Base-by-base conservation (phyloP, 2,888 invertebrate species). In the Ganaspis brasiliensis region DNA sequence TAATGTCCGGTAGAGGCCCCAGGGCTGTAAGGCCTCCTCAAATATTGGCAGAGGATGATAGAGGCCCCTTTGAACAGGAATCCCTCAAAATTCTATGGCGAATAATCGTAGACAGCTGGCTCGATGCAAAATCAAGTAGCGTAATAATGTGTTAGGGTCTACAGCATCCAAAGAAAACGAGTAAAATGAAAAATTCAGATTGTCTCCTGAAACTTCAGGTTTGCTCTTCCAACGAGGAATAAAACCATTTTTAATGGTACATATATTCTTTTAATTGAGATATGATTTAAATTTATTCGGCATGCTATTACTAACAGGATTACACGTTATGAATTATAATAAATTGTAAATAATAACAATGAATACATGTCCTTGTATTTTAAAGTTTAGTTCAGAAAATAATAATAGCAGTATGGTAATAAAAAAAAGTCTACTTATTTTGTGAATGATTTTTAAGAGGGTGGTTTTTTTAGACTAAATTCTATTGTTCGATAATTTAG, bases 111-210 rank as follows among this genome's bases (percentile, higher is more conserved):
- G 89, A 89, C 90, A 90, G 90, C 90, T 87, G 88, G 87, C 87
- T 85, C 86, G 88, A 87, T 86, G 89, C 86, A 86, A 90, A 91
- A 91, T 91, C 90, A 91, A 91, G 91, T 89, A 91, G 89, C 91
- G 91, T 91, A 91, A 91, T 91, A 91, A 91, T 90, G 85, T 88
- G 82, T 73, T 80, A 81, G 81, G 80, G 79, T 82, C 78, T 79
- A 78, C 78, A 80, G 71, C 82, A 78, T 80, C 78, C 76, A 74
- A 80, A 82, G 79, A 78, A 80, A 82, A 75, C 40, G 57, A 35
- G 40, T 56, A 26, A 72, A 79, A 82, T 80, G 79, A 63, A 79
- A 82, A 80, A 82, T 79, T 78, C 74, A 74, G 80, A 80, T 77
- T 78, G 67, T 79, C 74, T 49, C 67, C n/a, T 40, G 21, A 72